Conservation (phyloP, 2,888 invertebrate genomes). For the Drosophila subquinaria region DNA sequence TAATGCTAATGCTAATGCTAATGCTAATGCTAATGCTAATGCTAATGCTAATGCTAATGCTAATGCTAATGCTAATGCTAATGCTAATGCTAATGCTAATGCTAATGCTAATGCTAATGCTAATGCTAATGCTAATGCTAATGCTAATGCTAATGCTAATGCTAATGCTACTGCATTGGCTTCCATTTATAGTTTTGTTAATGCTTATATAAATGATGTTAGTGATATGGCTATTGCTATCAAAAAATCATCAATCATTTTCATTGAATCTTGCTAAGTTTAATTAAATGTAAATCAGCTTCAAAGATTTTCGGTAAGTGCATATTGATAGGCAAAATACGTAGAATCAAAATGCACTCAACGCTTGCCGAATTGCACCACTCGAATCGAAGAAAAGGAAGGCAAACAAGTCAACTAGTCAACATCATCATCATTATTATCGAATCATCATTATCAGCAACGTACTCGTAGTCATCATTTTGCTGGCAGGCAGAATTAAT, state of each 20-base stretch:
- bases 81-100: constrained; percentile 5
- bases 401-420: constrained; percentile 33
- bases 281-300: constrained; percentile 10
- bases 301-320: neutral
- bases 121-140: constrained; percentile 7
- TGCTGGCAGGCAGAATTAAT: constrained; percentile 57
- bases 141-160: constrained; percentile 5
- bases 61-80: constrained; percentile 6
- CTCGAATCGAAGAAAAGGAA: constrained; percentile 20
- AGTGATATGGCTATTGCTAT: neutral
- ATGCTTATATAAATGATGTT: neutral
- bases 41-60: constrained; percentile 3
- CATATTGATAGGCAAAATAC: constrained; percentile 10
- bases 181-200: neutral
- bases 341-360: constrained; percentile 9
- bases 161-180: constrained; percentile 3
- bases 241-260: neutral
- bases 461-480: constrained; percentile 19
- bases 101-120: constrained; percentile 5
- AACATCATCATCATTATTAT: constrained; percentile 14
- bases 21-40: constrained; percentile 3
- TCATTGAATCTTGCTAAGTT: neutral
- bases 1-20: constrained; percentile 10
- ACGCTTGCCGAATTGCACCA: neutral
- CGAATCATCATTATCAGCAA: constrained; percentile 7